A percentile compares a stretch with the other conserved stretches of the same genome.
These are phyloP conservation scores for Haliclona indistincta DNA, from an alignment of 37 sponge, comb jelly and placozoan genomes.

Conservation along the genomic window DNA sequence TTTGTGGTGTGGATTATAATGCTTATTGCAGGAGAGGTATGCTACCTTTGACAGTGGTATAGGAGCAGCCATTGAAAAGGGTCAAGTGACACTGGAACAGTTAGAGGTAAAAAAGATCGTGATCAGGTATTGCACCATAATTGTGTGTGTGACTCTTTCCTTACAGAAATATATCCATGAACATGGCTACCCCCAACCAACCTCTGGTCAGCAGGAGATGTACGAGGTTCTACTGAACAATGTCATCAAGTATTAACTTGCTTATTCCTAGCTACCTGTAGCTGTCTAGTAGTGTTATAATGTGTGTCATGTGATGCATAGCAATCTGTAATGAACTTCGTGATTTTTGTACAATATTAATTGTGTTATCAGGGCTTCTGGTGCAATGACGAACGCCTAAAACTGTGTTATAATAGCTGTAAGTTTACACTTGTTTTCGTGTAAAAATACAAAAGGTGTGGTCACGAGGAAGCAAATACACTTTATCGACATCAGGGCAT, in stretches of 20 bases:
- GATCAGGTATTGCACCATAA: not conserved
- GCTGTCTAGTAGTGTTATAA: no score
- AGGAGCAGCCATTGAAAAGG: constrained; percentile 11
- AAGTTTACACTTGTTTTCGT: no score
- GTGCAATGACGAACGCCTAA: no score
- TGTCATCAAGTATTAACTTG: not conserved
- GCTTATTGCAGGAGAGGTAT: not conserved
- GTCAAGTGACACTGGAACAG: constrained; percentile 16
- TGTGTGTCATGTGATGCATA: no score
- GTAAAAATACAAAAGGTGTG: no score
- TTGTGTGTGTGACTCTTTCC: not conserved
- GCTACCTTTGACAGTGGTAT: constrained; percentile 19
- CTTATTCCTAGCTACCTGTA: no score
- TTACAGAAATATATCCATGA: constrained; percentile 36
- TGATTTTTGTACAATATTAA: no score
- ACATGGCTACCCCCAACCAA: constrained; percentile 32
- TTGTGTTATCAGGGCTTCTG: no score
- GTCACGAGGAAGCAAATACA: no score
- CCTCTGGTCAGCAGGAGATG: constrained; percentile 66
- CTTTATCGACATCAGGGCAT: no score
- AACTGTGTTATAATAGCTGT: no score
- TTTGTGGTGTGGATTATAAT: not conserved
- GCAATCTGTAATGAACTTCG: no score
- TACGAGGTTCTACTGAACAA: constrained; percentile 59
- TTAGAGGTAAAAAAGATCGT: constrained; percentile 10